Conservation (phyloP, 2,113 vertebrate species). For the Rousettus leschenaultii region DNA sequence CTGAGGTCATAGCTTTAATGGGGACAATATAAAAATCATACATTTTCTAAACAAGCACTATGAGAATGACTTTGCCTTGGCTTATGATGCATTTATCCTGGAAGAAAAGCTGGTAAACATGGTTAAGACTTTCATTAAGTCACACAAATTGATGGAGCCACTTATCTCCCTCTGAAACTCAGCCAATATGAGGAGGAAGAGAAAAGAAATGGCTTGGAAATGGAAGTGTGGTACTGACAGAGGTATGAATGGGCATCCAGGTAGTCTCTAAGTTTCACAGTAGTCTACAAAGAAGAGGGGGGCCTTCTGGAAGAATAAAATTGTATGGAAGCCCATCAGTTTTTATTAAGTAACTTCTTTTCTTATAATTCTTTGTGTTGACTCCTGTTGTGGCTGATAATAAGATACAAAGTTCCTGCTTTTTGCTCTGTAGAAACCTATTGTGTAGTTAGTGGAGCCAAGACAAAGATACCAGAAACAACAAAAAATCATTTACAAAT, state of each 20-base stretch:
- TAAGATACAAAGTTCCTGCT: not conserved
- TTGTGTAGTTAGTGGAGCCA: not conserved
- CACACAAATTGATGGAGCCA: conserved; percentile 60
- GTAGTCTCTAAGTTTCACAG: not conserved
- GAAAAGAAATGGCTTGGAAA: conserved; percentile 31
- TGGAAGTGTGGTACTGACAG: not conserved
- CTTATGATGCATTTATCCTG: conserved; percentile 38
- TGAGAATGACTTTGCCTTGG: conserved; percentile 43
- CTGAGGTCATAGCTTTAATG: conserved; percentile 53
- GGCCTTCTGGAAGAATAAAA: conserved; percentile 11
- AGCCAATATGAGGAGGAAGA: not conserved
- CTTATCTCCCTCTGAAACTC: conserved; percentile 59
- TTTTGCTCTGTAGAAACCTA: conserved; percentile 11
- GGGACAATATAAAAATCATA: conserved; percentile 63
- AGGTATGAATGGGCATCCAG: not conserved
- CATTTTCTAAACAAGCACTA: conserved; percentile 59
- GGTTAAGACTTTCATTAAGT: conserved; percentile 57
- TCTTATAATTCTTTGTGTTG: not conserved
- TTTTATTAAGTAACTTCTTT: conserved; percentile 1
- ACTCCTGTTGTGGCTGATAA: not conserved
- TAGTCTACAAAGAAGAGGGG: not conserved
- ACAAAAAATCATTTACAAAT: conserved; percentile 14
- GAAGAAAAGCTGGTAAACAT: conserved; percentile 52
- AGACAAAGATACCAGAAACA: conserved; percentile 21
- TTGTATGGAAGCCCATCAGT: not conserved